Conservation (phyloP, 1,140 invertebrate species). For the Monochamus saltuarius region DNA sequence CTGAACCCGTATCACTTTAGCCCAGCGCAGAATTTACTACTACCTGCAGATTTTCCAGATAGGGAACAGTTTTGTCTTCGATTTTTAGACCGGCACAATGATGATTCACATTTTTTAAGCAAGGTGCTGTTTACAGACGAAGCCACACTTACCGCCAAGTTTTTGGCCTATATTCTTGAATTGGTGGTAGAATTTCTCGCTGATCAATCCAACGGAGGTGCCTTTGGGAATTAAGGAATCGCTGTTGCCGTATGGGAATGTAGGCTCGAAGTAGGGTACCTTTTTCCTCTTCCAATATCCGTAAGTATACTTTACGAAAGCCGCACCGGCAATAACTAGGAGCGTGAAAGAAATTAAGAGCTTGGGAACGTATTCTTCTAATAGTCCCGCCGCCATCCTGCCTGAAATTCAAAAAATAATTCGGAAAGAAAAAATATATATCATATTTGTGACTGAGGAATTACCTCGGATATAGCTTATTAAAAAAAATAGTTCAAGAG, state of each 20-base stretch:
- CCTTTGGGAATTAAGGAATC: slow-evolving; percentile 7
- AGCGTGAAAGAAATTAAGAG: neutral
- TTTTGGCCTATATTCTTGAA: slow-evolving; percentile 25
- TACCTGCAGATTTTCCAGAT: too few relatives aligned
- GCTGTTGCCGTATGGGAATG: slow-evolving; percentile 28
- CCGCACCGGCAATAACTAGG: neutral
- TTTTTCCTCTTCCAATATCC: slow-evolving; percentile 23
- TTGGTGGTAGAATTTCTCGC: slow-evolving; percentile 23
- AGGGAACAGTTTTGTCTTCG: too few relatives aligned
- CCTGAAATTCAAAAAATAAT: neutral
- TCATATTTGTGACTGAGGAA: neutral
- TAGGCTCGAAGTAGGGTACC: slow-evolving; percentile 17
- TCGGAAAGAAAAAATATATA: too few relatives aligned
- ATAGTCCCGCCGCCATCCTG: neutral
- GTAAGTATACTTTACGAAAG: slow-evolving; percentile 19
- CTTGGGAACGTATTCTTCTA: neutral
- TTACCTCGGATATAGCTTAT: neutral
- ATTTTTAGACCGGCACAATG: too few relatives aligned
- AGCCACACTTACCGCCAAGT: slow-evolving; percentile 29
- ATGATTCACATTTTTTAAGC: too few relatives aligned
- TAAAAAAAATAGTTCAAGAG: too few relatives aligned
- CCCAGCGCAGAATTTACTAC: too few relatives aligned
- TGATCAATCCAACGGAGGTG: slow-evolving; percentile 9
- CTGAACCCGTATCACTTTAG: too few relatives aligned
- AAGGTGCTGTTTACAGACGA: too few relatives aligned